Conservation (phyloP, 2,888 invertebrate species). For the Thymelicus sylvestris region DNA sequence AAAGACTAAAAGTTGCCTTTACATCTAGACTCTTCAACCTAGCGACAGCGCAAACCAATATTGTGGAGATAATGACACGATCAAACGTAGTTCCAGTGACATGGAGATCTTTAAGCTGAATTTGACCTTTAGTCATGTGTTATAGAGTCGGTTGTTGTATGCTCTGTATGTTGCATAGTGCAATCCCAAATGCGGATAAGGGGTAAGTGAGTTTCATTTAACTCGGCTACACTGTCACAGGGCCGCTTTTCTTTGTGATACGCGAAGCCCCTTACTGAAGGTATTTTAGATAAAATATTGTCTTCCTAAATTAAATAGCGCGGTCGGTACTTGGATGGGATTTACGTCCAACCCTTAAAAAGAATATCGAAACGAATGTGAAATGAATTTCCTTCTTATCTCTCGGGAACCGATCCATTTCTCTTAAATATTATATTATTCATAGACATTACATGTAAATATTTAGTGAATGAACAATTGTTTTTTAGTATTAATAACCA, state of each 20-base stretch:
- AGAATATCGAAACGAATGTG: no score
- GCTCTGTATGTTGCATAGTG: conserved; percentile 43
- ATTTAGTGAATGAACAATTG: no score
- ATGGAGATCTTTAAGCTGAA: conserved; percentile 41
- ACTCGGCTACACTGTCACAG: conserved; percentile 78
- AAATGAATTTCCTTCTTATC: no score
- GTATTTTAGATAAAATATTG: conserved; percentile 14
- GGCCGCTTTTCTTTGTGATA: conserved; percentile 71
- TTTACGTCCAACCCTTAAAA: no score
- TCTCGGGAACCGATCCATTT: no score
- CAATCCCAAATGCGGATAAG: conserved; percentile 55
- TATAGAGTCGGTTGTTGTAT: conserved; percentile 49
- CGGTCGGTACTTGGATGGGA: no score
- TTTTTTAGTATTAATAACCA: no score
- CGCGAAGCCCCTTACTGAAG: conserved; percentile 45
- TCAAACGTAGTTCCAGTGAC: conserved; percentile 79
- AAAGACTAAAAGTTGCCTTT: conserved; percentile 54
- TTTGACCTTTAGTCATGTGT: conserved; percentile 44
- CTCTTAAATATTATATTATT: no score
- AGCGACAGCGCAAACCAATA: conserved; percentile 79
- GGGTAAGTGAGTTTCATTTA: conserved; percentile 82
- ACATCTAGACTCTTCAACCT: conserved; percentile 66
- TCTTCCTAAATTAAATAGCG: no score
- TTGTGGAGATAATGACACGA: conserved; percentile 81
- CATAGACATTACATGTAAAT: no score